phyloP scores from a whole-genome alignment of 2,888 invertebrate species.

The Sepiola atlantica region DNA sequence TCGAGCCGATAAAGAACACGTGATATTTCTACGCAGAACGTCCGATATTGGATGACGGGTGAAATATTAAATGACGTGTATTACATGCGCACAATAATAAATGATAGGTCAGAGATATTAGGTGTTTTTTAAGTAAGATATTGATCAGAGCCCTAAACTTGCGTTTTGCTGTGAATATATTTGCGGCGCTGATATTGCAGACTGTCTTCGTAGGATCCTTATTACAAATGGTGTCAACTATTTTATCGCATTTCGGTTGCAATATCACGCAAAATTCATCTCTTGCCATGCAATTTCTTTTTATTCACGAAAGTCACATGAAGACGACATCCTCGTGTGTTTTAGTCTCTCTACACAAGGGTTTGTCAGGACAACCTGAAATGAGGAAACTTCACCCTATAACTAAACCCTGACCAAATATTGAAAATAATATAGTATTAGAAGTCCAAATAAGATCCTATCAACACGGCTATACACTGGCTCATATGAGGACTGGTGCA shows the following conservation, averaged over 20 bases:
- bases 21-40: not conserved
- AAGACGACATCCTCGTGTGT: too few species aligned
- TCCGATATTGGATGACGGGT: not conserved
- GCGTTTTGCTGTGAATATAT: not conserved
- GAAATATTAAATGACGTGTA: slow-evolving; percentile 19
- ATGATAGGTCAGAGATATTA: slow-evolving; percentile 20
- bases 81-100: not conserved
- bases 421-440: too few species aligned
- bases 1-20: not conserved
- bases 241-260: not conserved
- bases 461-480: too few species aligned
- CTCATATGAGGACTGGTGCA: too few species aligned
- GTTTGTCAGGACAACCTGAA: too few species aligned
- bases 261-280: not conserved
- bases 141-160: not conserved
- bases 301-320: not conserved
- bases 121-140: slow-evolving; percentile 32
- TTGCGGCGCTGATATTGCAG: not conserved
- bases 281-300: not conserved
- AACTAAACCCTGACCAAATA: too few species aligned
- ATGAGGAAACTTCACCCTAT: too few species aligned
- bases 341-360: too few species aligned
- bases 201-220: not conserved
- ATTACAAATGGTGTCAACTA: not conserved
- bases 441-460: too few species aligned